Base-by-base conservation (phyloP, 2,113 vertebrate genomes). In the Erythrocercus mccallii region DNA sequence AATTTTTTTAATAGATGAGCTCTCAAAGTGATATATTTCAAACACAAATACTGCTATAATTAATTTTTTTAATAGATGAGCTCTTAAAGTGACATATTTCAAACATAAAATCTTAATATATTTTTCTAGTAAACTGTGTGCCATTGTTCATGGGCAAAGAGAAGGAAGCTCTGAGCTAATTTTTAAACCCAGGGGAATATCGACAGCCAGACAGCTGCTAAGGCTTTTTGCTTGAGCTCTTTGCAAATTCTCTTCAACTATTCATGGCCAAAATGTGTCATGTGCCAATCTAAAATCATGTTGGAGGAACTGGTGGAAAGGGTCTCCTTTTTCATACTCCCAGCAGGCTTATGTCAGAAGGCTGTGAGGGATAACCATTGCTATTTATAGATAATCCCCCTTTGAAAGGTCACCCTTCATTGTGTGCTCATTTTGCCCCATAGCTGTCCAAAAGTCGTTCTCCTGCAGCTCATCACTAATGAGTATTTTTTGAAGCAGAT, bases 331-430 rank as follows among this genome's bases (percentile, higher is more conserved):
- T 95, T 95, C 73, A 53, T 79, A 28, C 69, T 66, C 71, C 74
- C 15, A 14, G 56, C 42, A 83, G 85, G 88, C 92, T 97, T 97
- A 90, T 80, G 92, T 83, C 95, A 95, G 90, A 90, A 96, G 80
- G 79, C 95, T 94, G 69, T 17, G 65, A 94, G 86, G 92, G 95
- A 97, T 97, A 98, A 97, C 94, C 68, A 30, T 90, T 83, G 74
- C 97, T 98, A 98, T 98, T 97, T 97, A 97, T 97, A 97, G 95
- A 93, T 96, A 97, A 98, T 98, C 97, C 50, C 79, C 68, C 86
- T 92, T 91, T 68, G 88, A 97, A 98, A 98, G 96, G 98, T 98
- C 95, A 97, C 71, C 91, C 80, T 97, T 97, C 95, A 95, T 93
- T 96, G 95, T 97, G 79, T 96, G 66, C 88, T 97, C 17, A 9